phyloP scores from a whole-genome alignment of 1,140 invertebrate species.

The Palaemon carinicauda region DNA sequence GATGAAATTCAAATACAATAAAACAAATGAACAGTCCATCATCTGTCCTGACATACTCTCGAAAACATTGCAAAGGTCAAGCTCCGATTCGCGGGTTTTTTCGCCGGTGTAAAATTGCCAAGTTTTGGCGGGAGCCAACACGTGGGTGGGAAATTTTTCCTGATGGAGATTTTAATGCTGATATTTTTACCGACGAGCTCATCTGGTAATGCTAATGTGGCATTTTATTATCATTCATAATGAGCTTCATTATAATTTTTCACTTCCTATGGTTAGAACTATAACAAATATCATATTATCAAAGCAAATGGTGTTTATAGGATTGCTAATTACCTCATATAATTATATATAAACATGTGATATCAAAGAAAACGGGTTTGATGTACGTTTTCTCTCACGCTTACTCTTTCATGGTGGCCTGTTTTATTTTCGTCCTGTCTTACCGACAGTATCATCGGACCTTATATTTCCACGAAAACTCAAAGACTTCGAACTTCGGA shows the following conservation, averaged over 20 bases:
- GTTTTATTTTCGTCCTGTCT: not conserved
- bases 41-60: too few relatives aligned
- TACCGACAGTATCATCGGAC: not conserved
- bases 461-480: not conserved
- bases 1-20: too few relatives aligned
- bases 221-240: conserved; percentile 18
- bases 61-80: too few relatives aligned
- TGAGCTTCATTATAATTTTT: not conserved
- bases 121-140: not conserved
- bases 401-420: not conserved
- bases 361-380: conserved; percentile 32
- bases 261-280: not conserved
- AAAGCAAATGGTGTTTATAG: not conserved
- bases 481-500: too few relatives aligned
- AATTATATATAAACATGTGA: conserved; percentile 38
- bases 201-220: conserved; percentile 33
- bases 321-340: conserved; percentile 36
- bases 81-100: too few relatives aligned
- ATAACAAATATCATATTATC: not conserved
- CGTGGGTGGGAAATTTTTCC: conserved; percentile 31
- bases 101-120: not conserved
- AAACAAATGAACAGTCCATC: too few relatives aligned
- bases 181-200: conserved; percentile 41
- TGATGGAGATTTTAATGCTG: conserved; percentile 52
- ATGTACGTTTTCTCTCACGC: conserved; percentile 25